phyloP scores from a whole-genome alignment of 2,113 vertebrate genomes.

The Saimiri boliviensis region DNA sequence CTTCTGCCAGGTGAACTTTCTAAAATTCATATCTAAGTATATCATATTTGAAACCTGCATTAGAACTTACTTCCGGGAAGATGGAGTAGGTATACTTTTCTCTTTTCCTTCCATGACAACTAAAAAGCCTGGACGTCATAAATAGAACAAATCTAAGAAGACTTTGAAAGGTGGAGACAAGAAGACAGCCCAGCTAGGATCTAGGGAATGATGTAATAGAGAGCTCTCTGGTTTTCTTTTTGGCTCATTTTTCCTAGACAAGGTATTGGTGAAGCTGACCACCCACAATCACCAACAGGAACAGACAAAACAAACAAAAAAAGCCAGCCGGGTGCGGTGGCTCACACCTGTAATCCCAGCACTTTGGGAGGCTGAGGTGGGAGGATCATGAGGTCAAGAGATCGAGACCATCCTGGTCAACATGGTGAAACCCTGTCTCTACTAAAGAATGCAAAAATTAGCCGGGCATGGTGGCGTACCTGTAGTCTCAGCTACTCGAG shows the following conservation, averaged over 20 bases:
- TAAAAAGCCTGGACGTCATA: neutral
- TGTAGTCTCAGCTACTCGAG: too few species aligned
- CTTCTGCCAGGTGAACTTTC: neutral
- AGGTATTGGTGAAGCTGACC: neutral
- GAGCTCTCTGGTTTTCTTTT: neutral
- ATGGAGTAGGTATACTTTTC: neutral
- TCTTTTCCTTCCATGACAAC: neutral
- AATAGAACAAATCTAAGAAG: neutral
- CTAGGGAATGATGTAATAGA: neutral
- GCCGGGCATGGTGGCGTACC: too few species aligned
- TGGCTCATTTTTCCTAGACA: neutral
- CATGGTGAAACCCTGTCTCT: too few species aligned
- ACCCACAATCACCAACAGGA: neutral
- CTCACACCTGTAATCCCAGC: too few species aligned
- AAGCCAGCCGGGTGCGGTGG: rapidly evolving
- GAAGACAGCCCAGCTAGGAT: neutral
- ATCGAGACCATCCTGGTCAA: too few species aligned
- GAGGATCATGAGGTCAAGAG: too few species aligned
- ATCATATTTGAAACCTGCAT: neutral
- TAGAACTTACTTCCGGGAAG: neutral
- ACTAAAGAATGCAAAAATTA: too few species aligned
- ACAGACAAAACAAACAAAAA: too few species aligned
- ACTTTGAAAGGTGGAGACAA: neutral
- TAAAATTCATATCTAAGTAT: neutral
- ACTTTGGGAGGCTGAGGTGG: too few species aligned